Evolutionary conservation across 2,888 invertebrate species (phyloP), one percentile per base, ranked within the genome.

Genomic region (Sphaerophoria rueppellii): DNA sequence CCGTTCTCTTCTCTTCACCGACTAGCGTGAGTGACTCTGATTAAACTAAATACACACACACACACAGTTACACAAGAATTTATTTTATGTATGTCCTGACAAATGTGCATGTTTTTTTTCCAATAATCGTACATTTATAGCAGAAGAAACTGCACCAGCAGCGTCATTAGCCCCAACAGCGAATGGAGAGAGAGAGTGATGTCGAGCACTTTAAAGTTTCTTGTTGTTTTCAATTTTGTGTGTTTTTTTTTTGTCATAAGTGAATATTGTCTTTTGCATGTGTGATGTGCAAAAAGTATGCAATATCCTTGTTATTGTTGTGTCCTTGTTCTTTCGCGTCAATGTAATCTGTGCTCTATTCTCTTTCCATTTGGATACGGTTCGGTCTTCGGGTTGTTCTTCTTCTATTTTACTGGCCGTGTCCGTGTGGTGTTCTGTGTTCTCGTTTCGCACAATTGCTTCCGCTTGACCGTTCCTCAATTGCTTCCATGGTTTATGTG

Each of bases 1-100:
- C 75, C 75, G 67, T 83, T 80, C 81, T 85, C 76, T 73, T 85
- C 85, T 81, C 81, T 85, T 85, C 85, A 74, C 85, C 81, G 77
- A 77, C 81, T 85, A 85, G 81, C 81, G 85, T 85, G 81, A 85
- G 85, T 85, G 85, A 83, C 80, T 79, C 75, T 80, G 80, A 72
- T 79, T 74, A 70, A 35, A 6, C 12, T 6, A 4, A 5, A 32
- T 12, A 61, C 43, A 32, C n/a, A 60, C 7, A 40, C 46, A 12
- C 63, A 63, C 35, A 61, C 24, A 43, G 24, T 65, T 43, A 48
- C 57, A 71, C 11, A n/a, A 37, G 55, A 16, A 63, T 5, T 4
- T 35, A 57, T 11, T 16, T 11, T 40, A 48, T n/a, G n/a, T n/a
- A 48, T 48, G n/a, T 16, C 11, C 5, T 16, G 24, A 2, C 9